phyloP scores from a whole-genome alignment of 2,113 vertebrate species.

The Craseonycteris thonglongyai region DNA sequence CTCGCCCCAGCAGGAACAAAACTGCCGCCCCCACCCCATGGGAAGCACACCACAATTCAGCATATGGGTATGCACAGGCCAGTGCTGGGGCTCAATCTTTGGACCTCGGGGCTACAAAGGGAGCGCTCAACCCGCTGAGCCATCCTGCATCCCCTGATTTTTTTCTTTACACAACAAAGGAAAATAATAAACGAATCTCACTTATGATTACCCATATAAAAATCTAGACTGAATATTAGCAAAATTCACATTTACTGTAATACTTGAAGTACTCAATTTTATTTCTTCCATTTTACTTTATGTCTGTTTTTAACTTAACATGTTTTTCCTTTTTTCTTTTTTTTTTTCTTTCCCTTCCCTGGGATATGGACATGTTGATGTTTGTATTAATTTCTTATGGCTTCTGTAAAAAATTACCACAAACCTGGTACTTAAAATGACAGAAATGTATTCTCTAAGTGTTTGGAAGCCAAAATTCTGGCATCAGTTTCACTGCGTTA shows the following conservation, averaged over 20 bases:
- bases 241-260: not conserved
- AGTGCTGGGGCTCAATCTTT: too few species aligned
- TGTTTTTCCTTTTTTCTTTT: not conserved
- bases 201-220: not conserved
- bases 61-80: too few species aligned
- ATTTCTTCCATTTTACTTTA: not conserved
- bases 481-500: not conserved
- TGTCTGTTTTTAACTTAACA: not conserved
- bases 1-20: too few species aligned
- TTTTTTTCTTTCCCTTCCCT: not conserved
- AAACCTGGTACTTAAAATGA: not conserved
- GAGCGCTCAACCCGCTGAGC: too few species aligned
- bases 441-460: not conserved
- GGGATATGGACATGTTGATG: not conserved
- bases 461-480: not conserved
- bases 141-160: too few species aligned
- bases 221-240: not conserved
- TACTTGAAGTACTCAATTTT: not conserved
- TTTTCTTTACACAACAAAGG: too few species aligned
- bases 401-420: too few species aligned
- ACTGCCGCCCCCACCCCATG: too few species aligned
- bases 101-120: too few species aligned
- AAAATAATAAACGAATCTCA: not conserved
- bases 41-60: too few species aligned
- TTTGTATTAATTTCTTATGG: not conserved